Evolutionary conservation across 2,888 invertebrate species (phyloP).

Genomic region (Caenorhabditis imperialis): DNA sequence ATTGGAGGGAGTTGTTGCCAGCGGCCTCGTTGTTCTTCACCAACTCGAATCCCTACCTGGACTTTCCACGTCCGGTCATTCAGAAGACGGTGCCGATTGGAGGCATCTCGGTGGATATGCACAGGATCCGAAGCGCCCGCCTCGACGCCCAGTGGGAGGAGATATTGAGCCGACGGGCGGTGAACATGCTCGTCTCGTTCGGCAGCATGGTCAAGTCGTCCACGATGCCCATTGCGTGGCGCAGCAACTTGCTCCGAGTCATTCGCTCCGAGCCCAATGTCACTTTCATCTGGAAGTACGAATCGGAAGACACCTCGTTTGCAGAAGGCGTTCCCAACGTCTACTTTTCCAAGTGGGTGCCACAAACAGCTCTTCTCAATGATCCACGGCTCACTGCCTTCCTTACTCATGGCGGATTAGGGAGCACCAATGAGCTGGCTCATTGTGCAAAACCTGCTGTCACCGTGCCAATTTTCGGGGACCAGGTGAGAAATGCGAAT

Average conservation of each 20-base stretch:
- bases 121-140: constrained; percentile 4
- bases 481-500: constrained; percentile 32
- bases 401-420: constrained; percentile 34
- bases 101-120: constrained; percentile 55
- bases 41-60: constrained; percentile 58
- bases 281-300: constrained; percentile 49
- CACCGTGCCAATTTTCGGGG: constrained; percentile 21
- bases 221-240: constrained; percentile 18
- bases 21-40: constrained; percentile 48
- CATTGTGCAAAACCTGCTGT: constrained; percentile 20
- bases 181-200: constrained; percentile 24
- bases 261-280: constrained; percentile 16
- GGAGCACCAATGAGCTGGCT: constrained; percentile 30
- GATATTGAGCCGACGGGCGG: constrained; percentile 6
- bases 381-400: constrained; percentile 15
- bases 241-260: constrained; percentile 1
- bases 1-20: constrained; percentile 46
- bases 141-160: constrained; percentile 6
- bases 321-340: constrained; percentile 20
- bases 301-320: constrained; percentile 9
- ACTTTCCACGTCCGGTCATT: constrained; percentile 54
- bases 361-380: constrained; percentile 26
- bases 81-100: constrained; percentile 59
- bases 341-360: constrained; percentile 29
- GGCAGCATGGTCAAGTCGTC: constrained; percentile 9